Evolutionary conservation across 2,888 invertebrate genomes (phyloP).

Genomic region (Heterodera filipjevi): DNA sequence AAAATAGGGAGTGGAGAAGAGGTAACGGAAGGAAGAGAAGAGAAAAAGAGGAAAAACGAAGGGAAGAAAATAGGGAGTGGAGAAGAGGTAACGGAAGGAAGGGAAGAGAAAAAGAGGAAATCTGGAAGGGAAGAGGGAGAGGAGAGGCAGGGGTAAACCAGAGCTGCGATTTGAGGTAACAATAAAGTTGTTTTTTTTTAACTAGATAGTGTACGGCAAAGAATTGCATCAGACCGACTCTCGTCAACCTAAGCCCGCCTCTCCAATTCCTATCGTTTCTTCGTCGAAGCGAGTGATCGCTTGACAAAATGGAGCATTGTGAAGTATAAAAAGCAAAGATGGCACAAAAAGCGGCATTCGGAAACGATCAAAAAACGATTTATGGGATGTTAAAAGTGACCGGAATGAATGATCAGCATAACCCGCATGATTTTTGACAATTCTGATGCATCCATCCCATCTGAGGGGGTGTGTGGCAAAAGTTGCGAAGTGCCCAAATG

Average conservation of each 20-base stretch:
- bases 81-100: background rate
- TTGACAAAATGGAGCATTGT: background rate
- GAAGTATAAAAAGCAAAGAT: background rate
- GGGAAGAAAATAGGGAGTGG: background rate
- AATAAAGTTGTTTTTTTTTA: background rate
- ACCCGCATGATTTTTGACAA: constrained; percentile 56
- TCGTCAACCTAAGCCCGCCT: background rate
- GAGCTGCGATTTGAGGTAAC: background rate
- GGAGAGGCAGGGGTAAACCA: background rate
- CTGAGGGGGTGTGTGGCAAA: constrained; percentile 52
- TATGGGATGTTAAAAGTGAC: background rate
- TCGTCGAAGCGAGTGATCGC: constrained; percentile 10
- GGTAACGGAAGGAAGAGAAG: background rate
- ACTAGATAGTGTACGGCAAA: constrained; percentile 4
- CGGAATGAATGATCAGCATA: constrained; percentile 42
- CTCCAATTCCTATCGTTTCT: background rate
- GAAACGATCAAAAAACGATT: background rate
- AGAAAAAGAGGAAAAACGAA: background rate
- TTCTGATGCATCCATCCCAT: constrained; percentile 55
- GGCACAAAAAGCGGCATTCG: background rate
- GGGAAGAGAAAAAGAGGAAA: background rate
- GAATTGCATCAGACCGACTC: background rate
- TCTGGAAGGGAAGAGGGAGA: background rate
- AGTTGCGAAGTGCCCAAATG: constrained; percentile 55
- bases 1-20: background rate